Percentiles rank a stretch among this genome's conserved stretches.
Evolutionary conservation across 2,888 invertebrate genomes (phyloP).

Genomic region (Oligia fasciuncula): DNA sequence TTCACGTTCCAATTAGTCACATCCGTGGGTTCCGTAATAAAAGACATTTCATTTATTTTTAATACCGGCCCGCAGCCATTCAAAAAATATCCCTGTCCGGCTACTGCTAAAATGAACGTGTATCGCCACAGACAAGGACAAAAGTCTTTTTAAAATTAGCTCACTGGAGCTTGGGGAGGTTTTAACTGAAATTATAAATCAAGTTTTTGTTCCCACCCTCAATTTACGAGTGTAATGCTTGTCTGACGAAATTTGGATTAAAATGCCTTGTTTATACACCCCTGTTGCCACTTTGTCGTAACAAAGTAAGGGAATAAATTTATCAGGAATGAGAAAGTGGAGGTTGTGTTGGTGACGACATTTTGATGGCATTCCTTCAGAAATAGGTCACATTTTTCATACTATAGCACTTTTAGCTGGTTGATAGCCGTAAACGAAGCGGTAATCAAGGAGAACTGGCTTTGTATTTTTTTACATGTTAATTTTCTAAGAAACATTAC

Average conservation of each 20-base stretch:
- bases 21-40: conserved; percentile 71
- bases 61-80: conserved; percentile 71
- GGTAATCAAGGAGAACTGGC: conserved; percentile 35
- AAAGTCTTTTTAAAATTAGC: conserved; percentile 81
- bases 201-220: conserved; percentile 74
- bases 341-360: conserved; percentile 43
- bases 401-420: conserved; percentile 14
- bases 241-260: conserved; percentile 66
- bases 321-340: conserved; percentile 49
- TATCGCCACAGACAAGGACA: conserved; percentile 71
- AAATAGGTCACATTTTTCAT: conserved; percentile 42
- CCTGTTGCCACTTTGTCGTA: conserved; percentile 59
- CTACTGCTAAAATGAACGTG: conserved; percentile 74
- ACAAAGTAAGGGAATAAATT: conserved; percentile 61
- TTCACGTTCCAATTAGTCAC: conserved; percentile 75
- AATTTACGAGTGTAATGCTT: conserved; percentile 61
- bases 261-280: conserved; percentile 64
- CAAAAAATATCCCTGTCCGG: conserved; percentile 72
- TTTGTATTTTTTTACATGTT: conserved; percentile 60
- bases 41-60: conserved; percentile 76
- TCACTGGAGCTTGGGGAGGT: conserved; percentile 72
- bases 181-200: conserved; percentile 79
- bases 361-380: conserved; percentile 50
- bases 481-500: conserved; percentile 57
- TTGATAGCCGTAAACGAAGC: conserved; percentile 12